A percentile compares a stretch with the other conserved stretches of the same genome.
Evolutionary conservation across 2,113 vertebrate genomes (phyloP).

Genomic region (Chitala chitala): DNA sequence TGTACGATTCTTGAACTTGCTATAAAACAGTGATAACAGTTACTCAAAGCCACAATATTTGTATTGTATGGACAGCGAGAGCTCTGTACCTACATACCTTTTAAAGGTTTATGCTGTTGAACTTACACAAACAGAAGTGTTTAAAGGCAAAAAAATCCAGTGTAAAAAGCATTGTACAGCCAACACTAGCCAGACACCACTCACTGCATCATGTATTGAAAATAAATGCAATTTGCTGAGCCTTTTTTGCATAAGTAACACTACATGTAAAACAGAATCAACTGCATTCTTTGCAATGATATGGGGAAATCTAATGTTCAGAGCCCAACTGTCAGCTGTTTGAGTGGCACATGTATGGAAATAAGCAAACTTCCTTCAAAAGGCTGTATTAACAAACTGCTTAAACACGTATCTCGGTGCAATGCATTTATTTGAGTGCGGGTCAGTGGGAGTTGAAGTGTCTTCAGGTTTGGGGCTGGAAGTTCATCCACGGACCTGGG

Average conservation of each 20-base stretch:
- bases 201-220: not conserved
- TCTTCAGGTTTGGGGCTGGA: not conserved
- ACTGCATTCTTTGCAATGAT: conserved; percentile 4
- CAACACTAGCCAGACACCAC: not conserved
- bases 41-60: not conserved
- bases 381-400: not conserved
- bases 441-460: conserved; percentile 3
- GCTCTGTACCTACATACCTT: not conserved
- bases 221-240: not conserved
- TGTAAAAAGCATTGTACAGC: not conserved
- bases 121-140: not conserved
- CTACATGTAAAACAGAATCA: conserved; percentile 1
- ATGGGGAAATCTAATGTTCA: conserved; percentile 3
- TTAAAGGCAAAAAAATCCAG: not conserved
- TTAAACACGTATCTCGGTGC: not conserved
- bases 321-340: conserved; percentile 6
- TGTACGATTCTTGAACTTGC: too few relatives aligned
- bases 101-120: not conserved
- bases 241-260: not conserved
- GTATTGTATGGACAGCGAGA: not conserved
- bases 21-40: too few relatives aligned
- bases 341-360: not conserved
- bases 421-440: not conserved
- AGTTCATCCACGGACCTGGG: not conserved
- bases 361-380: not conserved